Evolutionary conservation across 2,888 invertebrate genomes (phyloP).

Genomic region (Meganola albula): DNA sequence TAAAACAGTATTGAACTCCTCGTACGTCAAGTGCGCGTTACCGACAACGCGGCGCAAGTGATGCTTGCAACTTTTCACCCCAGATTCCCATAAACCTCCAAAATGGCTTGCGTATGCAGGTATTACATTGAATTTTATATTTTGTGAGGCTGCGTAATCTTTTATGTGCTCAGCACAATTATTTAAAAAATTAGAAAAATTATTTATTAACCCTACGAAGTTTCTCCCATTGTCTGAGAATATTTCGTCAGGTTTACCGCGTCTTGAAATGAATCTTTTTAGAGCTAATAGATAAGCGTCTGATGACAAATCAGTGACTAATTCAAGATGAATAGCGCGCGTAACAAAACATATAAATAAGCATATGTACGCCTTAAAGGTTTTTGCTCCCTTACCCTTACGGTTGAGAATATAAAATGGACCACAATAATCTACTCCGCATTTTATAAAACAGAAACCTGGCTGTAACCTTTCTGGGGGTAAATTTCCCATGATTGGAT

Average conservation of each 20-base stretch:
- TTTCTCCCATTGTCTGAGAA: not conserved
- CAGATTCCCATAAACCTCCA: too few relatives aligned
- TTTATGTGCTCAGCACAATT: not conserved
- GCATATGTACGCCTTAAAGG: not conserved
- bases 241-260: conserved; percentile 2
- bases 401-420: not conserved
- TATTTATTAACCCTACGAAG: not conserved
- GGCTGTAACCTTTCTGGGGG: not conserved
- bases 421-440: conserved; percentile 1
- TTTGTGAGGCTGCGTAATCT: not conserved
- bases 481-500: conserved; percentile 1
- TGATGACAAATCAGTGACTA: not conserved
- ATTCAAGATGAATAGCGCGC: not conserved
- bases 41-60: too few relatives aligned
- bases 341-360: not conserved
- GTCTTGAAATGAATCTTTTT: conserved; percentile 3
- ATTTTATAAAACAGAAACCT: not conserved
- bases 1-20: too few relatives aligned
- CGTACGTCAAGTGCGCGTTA: too few relatives aligned
- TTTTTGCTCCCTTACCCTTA: not conserved
- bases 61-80: too few relatives aligned
- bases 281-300: not conserved
- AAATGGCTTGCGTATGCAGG: too few relatives aligned
- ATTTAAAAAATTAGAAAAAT: not conserved
- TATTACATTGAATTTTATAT: not conserved